Percentiles rank a stretch among this genome's conserved stretches.
These are phyloP conservation scores for Phoxinus phoxinus DNA, from an alignment of 2,113 vertebrate species.

Conservation along the genomic window DNA sequence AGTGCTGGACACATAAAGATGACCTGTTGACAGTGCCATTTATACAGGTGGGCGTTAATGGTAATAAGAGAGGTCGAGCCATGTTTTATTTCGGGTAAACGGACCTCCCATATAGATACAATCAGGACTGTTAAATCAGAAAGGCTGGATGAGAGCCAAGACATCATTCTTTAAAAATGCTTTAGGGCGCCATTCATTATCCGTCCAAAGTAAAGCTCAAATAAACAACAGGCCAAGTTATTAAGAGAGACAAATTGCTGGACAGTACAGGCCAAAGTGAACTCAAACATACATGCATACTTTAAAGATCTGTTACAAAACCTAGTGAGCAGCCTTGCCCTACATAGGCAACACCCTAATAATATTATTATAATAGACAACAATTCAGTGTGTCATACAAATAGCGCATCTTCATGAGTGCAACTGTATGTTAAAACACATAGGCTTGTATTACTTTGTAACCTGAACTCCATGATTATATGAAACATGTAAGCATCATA, in stretches of 20 bases:
- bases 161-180: constrained; percentile 42
- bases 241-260: constrained; percentile 16
- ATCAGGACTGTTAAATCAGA: constrained; percentile 44
- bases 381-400: neutral
- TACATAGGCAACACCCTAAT: too few relatives aligned
- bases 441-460: neutral
- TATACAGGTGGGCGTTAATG: constrained; percentile 48
- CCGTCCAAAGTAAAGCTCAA: constrained; percentile 46
- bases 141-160: constrained; percentile 12
- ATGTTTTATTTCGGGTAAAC: constrained; percentile 41
- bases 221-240: constrained; percentile 58
- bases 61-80: constrained; percentile 11
- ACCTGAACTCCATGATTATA: neutral
- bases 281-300: constrained; percentile 15
- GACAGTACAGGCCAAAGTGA: neutral
- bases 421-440: neutral
- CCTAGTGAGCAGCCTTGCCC: neutral
- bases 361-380: too few relatives aligned
- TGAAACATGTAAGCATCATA: neutral
- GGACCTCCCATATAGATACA: constrained; percentile 52
- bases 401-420: neutral
- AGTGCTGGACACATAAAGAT: constrained; percentile 28
- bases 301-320: neutral
- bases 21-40: constrained; percentile 55
- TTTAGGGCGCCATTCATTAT: constrained; percentile 54